These are phyloP conservation scores for Clupea harengus DNA, from an alignment of 2,113 vertebrate species.

Conservation along the genomic window DNA sequence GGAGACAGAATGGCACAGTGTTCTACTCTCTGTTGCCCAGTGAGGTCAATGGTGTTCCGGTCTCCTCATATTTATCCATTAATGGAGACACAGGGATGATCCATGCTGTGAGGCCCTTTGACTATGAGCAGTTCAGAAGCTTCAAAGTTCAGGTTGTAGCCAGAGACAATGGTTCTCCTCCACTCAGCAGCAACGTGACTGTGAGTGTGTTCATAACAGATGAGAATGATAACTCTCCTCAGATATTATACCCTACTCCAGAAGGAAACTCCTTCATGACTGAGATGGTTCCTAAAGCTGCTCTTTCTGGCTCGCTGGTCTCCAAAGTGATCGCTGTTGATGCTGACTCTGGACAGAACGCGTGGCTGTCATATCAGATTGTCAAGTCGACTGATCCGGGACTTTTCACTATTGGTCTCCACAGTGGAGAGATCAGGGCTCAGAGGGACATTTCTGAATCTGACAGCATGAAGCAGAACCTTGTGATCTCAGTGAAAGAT, in stretches of 20 bases:
- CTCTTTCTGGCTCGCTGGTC: conserved; percentile 34
- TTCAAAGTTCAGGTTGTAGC: conserved; percentile 34
- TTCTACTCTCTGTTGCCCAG: conserved; percentile 29
- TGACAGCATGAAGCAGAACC: conserved; percentile 49
- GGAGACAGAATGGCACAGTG: conserved; percentile 33
- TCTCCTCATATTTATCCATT: conserved; percentile 32
- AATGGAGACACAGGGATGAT: conserved; percentile 39
- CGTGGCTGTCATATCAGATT: conserved; percentile 44
- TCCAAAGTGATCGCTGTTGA: conserved; percentile 44
- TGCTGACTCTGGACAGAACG: conserved; percentile 41
- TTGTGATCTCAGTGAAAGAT: conserved; percentile 45
- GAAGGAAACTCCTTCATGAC: conserved; percentile 35
- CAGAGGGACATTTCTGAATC: conserved; percentile 47
- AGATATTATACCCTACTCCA: conserved; percentile 40
- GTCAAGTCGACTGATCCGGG: conserved; percentile 40
- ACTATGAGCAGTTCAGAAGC: conserved; percentile 35
- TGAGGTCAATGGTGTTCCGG: conserved; percentile 29
- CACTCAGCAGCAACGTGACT: conserved; percentile 40
- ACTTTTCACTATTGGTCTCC: conserved; percentile 40
- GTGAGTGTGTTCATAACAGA: conserved; percentile 45
- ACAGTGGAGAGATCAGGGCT: conserved; percentile 51
- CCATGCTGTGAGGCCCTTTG: conserved; percentile 33
- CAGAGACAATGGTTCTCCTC: conserved; percentile 45
- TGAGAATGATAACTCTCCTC: conserved; percentile 45
- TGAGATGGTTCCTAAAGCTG: conserved; percentile 38